phyloP scores from a whole-genome alignment of 2,113 vertebrate genomes.

The Verasper variegatus region DNA sequence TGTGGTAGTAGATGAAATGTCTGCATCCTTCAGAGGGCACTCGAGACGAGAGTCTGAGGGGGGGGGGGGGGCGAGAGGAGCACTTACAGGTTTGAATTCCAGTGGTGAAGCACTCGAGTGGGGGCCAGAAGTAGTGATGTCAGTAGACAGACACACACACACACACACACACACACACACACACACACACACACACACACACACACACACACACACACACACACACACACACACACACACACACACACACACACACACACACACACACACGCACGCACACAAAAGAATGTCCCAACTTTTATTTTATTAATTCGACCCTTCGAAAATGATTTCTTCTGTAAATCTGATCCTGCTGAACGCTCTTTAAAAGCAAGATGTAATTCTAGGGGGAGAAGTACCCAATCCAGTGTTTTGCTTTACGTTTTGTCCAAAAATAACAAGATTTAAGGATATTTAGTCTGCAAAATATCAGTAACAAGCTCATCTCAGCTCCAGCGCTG shows the following conservation, averaged over 20 bases:
- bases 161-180: too few relatives aligned
- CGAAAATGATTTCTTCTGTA: not conserved
- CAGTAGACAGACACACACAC: not conserved
- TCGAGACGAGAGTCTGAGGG: constrained; percentile 29
- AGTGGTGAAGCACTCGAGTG: not conserved
- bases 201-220: too few relatives aligned
- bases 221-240: not conserved
- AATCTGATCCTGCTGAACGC: not conserved
- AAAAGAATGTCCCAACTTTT: not conserved
- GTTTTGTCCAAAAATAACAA: not conserved
- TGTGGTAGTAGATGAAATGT: constrained; percentile 54
- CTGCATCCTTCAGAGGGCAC: constrained; percentile 32
- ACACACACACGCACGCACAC: too few relatives aligned
- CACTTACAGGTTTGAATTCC: constrained; percentile 9
- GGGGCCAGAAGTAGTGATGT: not conserved
- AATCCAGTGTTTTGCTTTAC: not conserved
- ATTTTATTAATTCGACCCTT: not conserved
- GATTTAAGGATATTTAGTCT: not conserved
- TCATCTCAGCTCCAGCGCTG: not conserved
- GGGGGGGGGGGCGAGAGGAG: not conserved
- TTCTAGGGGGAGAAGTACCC: not conserved
- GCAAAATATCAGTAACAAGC: too few relatives aligned
- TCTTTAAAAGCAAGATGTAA: not conserved
- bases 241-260: not conserved
- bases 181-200: not conserved